These are phyloP conservation scores for Marasmarcha lunaedactyla DNA, from an alignment of 2,888 invertebrate genomes.

Conservation along the genomic window DNA sequence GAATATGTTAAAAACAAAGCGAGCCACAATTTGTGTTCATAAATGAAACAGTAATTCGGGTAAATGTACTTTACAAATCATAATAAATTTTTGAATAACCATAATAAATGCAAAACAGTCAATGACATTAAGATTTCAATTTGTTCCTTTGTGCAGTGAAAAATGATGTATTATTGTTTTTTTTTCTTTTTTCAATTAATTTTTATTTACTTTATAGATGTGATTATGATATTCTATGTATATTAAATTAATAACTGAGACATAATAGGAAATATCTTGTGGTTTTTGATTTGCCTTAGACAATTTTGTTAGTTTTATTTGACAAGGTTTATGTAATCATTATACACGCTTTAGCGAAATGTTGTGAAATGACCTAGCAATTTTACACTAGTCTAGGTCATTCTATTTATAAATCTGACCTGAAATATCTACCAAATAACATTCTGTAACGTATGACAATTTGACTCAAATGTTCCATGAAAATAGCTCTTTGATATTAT, in stretches of 20 bases:
- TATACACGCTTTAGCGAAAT: slow-evolving; percentile 35
- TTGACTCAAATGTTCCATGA: slow-evolving; percentile 59
- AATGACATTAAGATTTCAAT: slow-evolving; percentile 34
- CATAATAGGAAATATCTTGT: slow-evolving; percentile 41
- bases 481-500: slow-evolving; percentile 67
- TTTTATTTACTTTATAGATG: slow-evolving; percentile 36
- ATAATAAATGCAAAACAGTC: slow-evolving; percentile 41
- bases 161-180: slow-evolving; percentile 37
- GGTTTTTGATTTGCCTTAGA: slow-evolving; percentile 40
- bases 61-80: slow-evolving; percentile 40
- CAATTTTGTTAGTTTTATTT: slow-evolving; percentile 30
- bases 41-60: slow-evolving; percentile 51
- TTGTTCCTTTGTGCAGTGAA: slow-evolving; percentile 53
- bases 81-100: slow-evolving; percentile 48
- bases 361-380: slow-evolving; percentile 20
- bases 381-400: slow-evolving; percentile 11
- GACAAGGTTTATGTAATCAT: slow-evolving; percentile 20
- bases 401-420: slow-evolving; percentile 12
- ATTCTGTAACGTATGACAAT: slow-evolving; percentile 19
- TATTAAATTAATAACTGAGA: slow-evolving; percentile 43
- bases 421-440: slow-evolving; percentile 19
- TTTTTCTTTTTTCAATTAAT: slow-evolving; percentile 34
- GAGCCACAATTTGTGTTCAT: slow-evolving; percentile 67
- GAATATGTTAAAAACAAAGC: slow-evolving; percentile 43
- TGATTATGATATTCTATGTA: slow-evolving; percentile 28